Evolutionary conservation across 2,113 vertebrate species (phyloP).

Genomic region (Manacus vitellinus): DNA sequence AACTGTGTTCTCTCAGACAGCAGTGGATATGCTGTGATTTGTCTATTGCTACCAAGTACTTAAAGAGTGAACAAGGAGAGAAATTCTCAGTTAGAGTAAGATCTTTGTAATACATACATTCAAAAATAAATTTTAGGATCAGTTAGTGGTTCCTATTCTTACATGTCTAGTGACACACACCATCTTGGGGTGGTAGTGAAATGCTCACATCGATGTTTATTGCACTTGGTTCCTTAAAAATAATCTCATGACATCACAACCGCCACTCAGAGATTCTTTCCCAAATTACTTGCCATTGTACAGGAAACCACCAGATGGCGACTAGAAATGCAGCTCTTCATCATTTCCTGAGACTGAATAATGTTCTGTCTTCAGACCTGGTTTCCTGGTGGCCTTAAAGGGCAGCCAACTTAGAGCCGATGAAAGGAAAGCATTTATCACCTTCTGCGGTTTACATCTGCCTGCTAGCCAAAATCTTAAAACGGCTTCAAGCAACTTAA

Average conservation of each 20-base stretch:
- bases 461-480: slow-evolving; percentile 14
- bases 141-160: not conserved
- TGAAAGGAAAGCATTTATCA: slow-evolving; percentile 56
- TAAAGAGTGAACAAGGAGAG: not conserved
- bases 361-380: not conserved
- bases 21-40: not conserved
- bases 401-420: not conserved
- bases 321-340: slow-evolving; percentile 16
- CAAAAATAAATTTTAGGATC: not conserved
- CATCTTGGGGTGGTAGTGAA: not conserved
- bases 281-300: not conserved
- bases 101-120: not conserved
- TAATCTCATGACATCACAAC: not conserved
- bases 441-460: not conserved
- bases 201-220: not conserved
- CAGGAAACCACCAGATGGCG: slow-evolving; percentile 54
- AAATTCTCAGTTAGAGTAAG: not conserved
- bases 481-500: not conserved
- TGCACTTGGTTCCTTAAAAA: not conserved
- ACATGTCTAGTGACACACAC: not conserved
- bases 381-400: slow-evolving; percentile 31
- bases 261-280: not conserved
- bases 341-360: not conserved
- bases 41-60: not conserved
- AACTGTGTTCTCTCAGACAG: not conserved